phyloP scores from a whole-genome alignment of 2,113 vertebrate genomes.

The Porphyrio hochstetteri region DNA sequence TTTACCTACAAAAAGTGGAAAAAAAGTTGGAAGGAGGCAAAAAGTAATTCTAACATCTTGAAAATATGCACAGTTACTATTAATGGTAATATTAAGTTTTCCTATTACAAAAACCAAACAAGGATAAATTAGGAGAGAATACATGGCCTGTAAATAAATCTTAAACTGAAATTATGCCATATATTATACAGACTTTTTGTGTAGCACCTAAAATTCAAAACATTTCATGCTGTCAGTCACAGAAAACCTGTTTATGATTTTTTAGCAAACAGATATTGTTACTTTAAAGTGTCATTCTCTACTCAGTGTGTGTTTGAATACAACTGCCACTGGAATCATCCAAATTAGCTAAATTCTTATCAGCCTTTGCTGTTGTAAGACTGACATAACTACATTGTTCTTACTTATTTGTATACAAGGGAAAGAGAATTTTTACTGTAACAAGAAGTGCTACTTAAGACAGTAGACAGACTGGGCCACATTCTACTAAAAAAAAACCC shows the following conservation, averaged over 20 bases:
- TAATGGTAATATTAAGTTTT: background rate
- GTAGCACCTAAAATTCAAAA: background rate
- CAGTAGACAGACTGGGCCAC: background rate
- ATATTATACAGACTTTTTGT: background rate
- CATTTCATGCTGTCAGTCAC: background rate
- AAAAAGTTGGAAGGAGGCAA: background rate
- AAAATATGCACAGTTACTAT: background rate
- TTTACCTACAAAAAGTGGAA: background rate
- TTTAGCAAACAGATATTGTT: background rate
- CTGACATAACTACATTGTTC: background rate
- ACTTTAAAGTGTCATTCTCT: background rate
- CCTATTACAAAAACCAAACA: background rate
- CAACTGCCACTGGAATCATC: background rate
- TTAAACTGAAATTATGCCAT: background rate
- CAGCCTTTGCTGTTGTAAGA: background rate
- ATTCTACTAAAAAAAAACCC: background rate
- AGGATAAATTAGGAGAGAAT: background rate
- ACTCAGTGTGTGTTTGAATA: background rate
- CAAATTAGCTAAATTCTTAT: background rate
- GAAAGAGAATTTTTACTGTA: background rate
- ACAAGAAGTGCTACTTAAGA: background rate
- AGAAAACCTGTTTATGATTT: background rate
- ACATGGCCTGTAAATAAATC: background rate
- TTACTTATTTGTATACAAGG: background rate
- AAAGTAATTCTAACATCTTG: background rate